Conservation (phyloP, 2,113 vertebrate species). For the Nymphicus hollandicus region DNA sequence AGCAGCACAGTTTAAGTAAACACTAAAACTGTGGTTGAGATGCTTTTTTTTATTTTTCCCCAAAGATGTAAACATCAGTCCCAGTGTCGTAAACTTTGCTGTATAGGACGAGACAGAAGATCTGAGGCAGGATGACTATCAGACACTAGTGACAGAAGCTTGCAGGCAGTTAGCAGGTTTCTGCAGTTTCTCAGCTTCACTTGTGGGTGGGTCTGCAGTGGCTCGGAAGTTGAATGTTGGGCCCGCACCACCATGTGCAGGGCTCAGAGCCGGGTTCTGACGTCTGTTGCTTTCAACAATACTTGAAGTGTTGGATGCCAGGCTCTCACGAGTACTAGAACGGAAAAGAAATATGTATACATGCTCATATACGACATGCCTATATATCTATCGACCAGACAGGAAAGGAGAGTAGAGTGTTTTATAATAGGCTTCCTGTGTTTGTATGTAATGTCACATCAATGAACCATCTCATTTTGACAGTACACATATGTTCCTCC, state of each 20-base stretch:
- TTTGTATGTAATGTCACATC: conserved; percentile 12
- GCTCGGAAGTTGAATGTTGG: conserved; percentile 89
- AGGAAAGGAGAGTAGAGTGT: conserved; percentile 38
- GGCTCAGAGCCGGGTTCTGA: conserved; percentile 93
- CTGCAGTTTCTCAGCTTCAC: conserved; percentile 93
- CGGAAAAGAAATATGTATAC: conserved; percentile 61
- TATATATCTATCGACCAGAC: not conserved
- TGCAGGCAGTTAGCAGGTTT: conserved; percentile 96
- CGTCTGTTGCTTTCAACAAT: conserved; percentile 96
- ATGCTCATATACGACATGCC: conserved; percentile 20
- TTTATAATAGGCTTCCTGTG: conserved; percentile 56
- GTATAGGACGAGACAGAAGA: conserved; percentile 67
- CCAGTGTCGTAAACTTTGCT: conserved; percentile 79
- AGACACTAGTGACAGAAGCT: conserved; percentile 98
- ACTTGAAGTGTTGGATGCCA: conserved; percentile 98
- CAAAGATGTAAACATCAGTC: conserved; percentile 83
- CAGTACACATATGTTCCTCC: not conserved
- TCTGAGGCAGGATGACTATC: conserved; percentile 77
- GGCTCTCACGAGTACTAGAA: conserved; percentile 94
- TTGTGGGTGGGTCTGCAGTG: conserved; percentile 81
- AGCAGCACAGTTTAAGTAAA: conserved; percentile 80
- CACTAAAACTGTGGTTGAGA: conserved; percentile 78
- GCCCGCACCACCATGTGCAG: conserved; percentile 86
- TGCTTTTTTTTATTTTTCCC: conserved; percentile 64
- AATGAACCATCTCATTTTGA: conserved; percentile 3